Conservation (phyloP, 2,888 invertebrate species). For the Rhogogaster chlorosoma region DNA sequence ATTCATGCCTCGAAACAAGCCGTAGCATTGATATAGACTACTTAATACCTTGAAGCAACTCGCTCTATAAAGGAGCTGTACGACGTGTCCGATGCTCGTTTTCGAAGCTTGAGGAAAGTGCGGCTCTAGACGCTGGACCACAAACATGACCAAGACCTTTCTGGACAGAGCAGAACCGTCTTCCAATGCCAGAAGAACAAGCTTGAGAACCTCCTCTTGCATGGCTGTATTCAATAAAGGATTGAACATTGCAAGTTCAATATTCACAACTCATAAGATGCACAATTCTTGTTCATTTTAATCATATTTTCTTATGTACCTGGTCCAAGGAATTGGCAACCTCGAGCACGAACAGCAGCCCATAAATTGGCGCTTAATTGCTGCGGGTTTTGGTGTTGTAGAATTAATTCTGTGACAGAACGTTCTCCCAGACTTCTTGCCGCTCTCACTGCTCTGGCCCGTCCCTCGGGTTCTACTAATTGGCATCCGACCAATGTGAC, state of each 20-base stretch:
- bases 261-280: background rate
- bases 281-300: background rate
- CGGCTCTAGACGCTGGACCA: constrained; percentile 96
- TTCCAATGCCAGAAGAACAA: constrained; percentile 95
- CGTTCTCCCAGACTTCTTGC: constrained; percentile 96
- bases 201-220: constrained; percentile 98
- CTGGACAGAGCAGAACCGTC: constrained; percentile 96
- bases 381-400: constrained; percentile 97
- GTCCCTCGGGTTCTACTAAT: constrained; percentile 92
- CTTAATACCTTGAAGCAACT: constrained; percentile 95
- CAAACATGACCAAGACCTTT: constrained; percentile 98
- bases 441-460: constrained; percentile 88
- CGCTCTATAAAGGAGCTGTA: constrained; percentile 97
- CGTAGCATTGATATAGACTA: constrained; percentile 20
- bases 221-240: constrained; percentile 83
- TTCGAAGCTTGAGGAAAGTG: constrained; percentile 98
- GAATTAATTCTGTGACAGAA: constrained; percentile 94
- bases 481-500: constrained; percentile 96
- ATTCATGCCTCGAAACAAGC: background rate
- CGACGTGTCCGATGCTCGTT: constrained; percentile 99
- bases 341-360: constrained; percentile 97
- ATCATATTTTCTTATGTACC: constrained; percentile 75
- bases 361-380: constrained; percentile 96
- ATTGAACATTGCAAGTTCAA: background rate
- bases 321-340: constrained; percentile 99